Conservation (phyloP, 2,888 invertebrate species). For the Eledona agricola region DNA sequence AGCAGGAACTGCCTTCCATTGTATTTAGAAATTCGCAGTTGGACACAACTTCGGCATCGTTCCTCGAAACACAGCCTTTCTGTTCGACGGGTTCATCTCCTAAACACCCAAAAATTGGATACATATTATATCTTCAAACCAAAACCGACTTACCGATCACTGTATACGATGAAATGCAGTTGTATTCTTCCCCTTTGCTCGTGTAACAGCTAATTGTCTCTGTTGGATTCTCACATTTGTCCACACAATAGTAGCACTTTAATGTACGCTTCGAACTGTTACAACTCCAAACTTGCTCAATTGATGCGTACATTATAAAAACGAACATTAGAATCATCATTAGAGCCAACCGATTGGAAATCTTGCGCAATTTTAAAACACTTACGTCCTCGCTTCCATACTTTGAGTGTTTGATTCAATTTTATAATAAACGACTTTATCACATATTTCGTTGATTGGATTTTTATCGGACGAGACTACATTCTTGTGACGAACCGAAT, state of each 20-base stretch:
- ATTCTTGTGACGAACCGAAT: no score
- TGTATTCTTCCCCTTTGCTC: not conserved
- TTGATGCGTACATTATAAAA: slow-evolving; percentile 1
- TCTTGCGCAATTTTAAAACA: no score
- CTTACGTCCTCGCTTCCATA: no score
- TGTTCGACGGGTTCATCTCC: slow-evolving; percentile 1
- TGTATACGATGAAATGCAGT: not conserved
- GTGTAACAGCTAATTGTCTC: not conserved
- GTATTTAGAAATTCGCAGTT: not conserved
- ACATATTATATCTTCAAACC: no score
- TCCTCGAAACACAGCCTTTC: slow-evolving; percentile 1
- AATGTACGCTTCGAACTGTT: not conserved
- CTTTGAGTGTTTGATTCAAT: no score
- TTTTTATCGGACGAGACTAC: no score
- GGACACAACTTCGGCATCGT: not conserved
- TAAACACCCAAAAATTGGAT: no score
- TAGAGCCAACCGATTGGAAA: no score
- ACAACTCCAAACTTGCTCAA: not conserved
- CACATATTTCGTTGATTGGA: no score
- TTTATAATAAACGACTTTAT: no score
- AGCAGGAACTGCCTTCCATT: slow-evolving; percentile 1
- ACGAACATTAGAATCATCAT: no score
- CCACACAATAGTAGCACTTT: slow-evolving; percentile 2
- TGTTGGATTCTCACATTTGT: not conserved
- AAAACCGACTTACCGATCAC: slow-evolving; percentile 1